Base-by-base conservation (phyloP, 2,797 vertebrate species). In the Protonibea diacanthus region DNA sequence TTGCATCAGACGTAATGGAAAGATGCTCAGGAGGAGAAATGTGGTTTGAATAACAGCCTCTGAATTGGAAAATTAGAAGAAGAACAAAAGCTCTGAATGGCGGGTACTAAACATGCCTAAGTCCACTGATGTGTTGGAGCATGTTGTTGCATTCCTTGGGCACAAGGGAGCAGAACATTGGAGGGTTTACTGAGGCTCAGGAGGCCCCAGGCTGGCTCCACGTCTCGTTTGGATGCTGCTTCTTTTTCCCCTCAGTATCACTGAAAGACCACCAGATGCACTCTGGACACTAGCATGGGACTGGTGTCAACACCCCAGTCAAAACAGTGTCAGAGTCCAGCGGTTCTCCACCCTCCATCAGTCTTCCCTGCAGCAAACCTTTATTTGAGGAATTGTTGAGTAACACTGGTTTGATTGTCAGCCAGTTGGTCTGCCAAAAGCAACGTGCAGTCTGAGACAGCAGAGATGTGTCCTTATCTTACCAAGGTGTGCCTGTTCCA, bases 81-180 rank as follows among this genome's bases (percentile, higher is more conserved):
- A 80, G 74, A 90, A 83, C 81, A 84, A 89, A 90, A 82, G 67
- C 23, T 66, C 58, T 71, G 44, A 11, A 71, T 81, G 78, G 62
- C 21, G 67, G 74, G 53, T 59, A 82, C 74, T 77, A 85, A 89
- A 83, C 72, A 73, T 9, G 66, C 67, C 67, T 61, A 56, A 85
- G 74, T 65, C 83, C 71, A 20, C 84, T 80, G 77, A 85, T 89
- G 83, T 81, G 67, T 78, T 86, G 69, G 81, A 77, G 71, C 83
- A 65, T 83, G 79, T 85, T 82, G 79, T 65, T 80, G 85, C 90
- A 92, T 91, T 92, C 88, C 89, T 90, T 48, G 38, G 71, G 74
- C 80, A 92, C 77, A 84, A 61, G 71, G 74, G 79, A 90, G 74
- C 84, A 87, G 85, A 89, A 88, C 81, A 81, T 85, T 86, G 83